These are phyloP conservation scores for Apocheima hispidaria DNA, from an alignment of 2,888 invertebrate species.

Conservation along the genomic window DNA sequence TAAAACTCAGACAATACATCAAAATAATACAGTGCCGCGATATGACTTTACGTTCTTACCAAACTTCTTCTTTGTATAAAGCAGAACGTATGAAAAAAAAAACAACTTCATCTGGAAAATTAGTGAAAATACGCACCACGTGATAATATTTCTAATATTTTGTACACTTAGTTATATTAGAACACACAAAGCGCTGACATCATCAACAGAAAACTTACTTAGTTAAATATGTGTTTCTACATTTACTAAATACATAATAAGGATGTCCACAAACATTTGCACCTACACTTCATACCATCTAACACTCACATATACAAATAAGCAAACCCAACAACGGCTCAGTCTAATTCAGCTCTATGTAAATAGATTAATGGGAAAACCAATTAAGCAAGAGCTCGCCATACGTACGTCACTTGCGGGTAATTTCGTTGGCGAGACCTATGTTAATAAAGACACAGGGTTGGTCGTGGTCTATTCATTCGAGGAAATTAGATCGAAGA, in stretches of 20 bases:
- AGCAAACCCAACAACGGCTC: slow-evolving; percentile 17
- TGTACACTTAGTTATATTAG: too few species aligned
- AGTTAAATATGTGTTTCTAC: neutral
- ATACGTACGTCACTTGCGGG: slow-evolving; percentile 44
- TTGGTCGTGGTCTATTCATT: slow-evolving; percentile 21
- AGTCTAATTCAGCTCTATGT: slow-evolving; percentile 28
- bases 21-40: too few species aligned
- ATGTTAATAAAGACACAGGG: slow-evolving; percentile 48
- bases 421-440: slow-evolving; percentile 46
- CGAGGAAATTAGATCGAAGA: neutral
- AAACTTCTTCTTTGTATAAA: too few species aligned
- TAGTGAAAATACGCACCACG: too few species aligned
- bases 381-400: slow-evolving; percentile 46
- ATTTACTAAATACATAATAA: neutral
- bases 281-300: slow-evolving; percentile 7
- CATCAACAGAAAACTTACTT: neutral
- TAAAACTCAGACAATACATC: too few species aligned
- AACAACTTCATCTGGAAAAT: too few species aligned
- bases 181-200: neutral
- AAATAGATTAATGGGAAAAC: slow-evolving; percentile 46
- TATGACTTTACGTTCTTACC: too few species aligned
- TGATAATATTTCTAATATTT: too few species aligned
- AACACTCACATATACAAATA: slow-evolving; percentile 15
- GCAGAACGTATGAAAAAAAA: too few species aligned
- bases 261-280: slow-evolving; percentile 7